Conservation (phyloP, 2,797 vertebrate species). For the Epinephelus malabaricus region DNA sequence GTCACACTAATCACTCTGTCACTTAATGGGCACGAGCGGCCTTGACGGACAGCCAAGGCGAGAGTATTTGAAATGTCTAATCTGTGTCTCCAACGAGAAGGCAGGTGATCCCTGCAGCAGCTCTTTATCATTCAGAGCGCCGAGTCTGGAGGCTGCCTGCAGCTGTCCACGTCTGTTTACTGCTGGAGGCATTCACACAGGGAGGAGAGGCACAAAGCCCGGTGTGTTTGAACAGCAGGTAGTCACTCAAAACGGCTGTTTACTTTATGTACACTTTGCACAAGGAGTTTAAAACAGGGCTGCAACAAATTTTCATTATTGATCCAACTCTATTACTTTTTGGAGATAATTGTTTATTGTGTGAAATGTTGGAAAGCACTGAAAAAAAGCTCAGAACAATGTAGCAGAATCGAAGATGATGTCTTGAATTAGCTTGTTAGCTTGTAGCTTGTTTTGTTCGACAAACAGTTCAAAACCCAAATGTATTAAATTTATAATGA, state of each 20-base stretch:
- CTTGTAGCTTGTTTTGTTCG: not conserved
- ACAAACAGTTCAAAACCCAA: not conserved
- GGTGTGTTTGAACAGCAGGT: constrained; percentile 66
- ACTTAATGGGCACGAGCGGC: constrained; percentile 43
- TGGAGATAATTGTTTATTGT: not conserved
- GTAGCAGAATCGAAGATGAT: not conserved
- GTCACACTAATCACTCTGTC: constrained; percentile 64
- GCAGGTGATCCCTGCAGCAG: constrained; percentile 70
- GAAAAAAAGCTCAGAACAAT: not conserved
- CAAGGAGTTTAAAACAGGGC: constrained; percentile 21
- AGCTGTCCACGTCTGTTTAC: constrained; percentile 69
- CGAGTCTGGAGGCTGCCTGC: constrained; percentile 63
- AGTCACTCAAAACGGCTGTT: constrained; percentile 48
- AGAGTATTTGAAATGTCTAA: constrained; percentile 65
- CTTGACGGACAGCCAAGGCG: constrained; percentile 58
- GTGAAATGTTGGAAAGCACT: not conserved
- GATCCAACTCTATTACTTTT: not conserved
- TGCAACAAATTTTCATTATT: not conserved
- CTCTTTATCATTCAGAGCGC: constrained; percentile 73
- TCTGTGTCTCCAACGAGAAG: constrained; percentile 56
- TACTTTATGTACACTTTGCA: constrained; percentile 32
- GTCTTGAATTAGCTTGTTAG: not conserved
- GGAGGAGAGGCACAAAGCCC: constrained; percentile 37
- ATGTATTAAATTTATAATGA: not conserved
- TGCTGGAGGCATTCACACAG: constrained; percentile 52